A percentile compares a stretch with the other conserved stretches of the same genome.
Evolutionary conservation across 2,888 invertebrate species (phyloP).

Genomic region (Cacoxenus indagator): DNA sequence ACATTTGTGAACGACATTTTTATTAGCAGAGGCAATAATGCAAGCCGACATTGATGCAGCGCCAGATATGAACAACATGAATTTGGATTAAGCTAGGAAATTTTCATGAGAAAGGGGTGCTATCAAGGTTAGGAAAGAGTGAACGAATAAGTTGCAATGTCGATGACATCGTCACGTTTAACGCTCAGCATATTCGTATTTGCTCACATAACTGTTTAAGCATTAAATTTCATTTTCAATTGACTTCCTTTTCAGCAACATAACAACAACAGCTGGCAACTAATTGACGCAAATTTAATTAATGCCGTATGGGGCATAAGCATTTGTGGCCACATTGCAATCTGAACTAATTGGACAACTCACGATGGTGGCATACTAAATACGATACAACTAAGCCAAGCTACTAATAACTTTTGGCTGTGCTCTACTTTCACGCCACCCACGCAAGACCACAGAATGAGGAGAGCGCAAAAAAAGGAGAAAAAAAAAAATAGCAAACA

Average conservation of each 20-base stretch:
- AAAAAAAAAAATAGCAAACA: not conserved
- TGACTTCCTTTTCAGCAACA: conserved; percentile 50
- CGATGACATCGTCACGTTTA: not conserved
- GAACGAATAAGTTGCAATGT: not conserved
- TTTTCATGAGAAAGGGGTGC: not conserved
- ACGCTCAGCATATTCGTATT: no score
- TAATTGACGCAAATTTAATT: conserved; percentile 56
- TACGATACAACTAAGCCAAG: no score
- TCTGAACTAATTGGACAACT: conserved; percentile 13
- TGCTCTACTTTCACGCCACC: conserved; percentile 40
- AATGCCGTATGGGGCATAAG: conserved; percentile 28
- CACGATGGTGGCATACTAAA: not conserved
- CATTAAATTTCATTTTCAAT: conserved; percentile 58
- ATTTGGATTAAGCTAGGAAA: no score
- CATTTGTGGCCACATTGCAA: conserved; percentile 12
- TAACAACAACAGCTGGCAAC: conserved; percentile 35
- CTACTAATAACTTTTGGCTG: conserved; percentile 29
- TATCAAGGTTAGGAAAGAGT: not conserved
- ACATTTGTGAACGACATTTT: conserved; percentile 42
- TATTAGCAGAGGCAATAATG: conserved; percentile 37
- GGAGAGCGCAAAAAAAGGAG: conserved; percentile 31
- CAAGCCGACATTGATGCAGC: not conserved
- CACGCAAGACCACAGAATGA: conserved; percentile 40
- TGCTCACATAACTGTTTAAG: conserved; percentile 32
- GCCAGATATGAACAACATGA: conserved; percentile 20